Evolutionary conservation across 1,140 invertebrate genomes (phyloP).

Genomic region (Drosophila dunni): DNA sequence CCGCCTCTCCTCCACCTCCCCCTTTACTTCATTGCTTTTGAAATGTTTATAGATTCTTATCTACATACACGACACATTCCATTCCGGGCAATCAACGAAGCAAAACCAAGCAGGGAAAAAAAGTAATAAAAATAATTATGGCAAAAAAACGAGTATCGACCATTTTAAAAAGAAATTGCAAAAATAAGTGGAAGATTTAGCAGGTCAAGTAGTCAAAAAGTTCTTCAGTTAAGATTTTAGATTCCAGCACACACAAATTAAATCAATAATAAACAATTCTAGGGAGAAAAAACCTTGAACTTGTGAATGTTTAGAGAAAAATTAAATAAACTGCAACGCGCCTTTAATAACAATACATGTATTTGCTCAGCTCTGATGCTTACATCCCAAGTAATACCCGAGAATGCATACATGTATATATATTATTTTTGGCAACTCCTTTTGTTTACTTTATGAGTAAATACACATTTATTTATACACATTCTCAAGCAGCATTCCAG

Average conservation of each 20-base stretch:
- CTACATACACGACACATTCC: constrained; percentile 56
- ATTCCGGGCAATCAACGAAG: constrained; percentile 67
- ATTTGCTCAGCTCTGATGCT: constrained; percentile 4
- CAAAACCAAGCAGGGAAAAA: constrained; percentile 27
- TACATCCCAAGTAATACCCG: constrained; percentile 6
- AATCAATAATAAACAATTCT: neutral
- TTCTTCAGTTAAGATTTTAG: neutral
- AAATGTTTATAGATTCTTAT: constrained; percentile 40
- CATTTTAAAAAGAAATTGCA: constrained; percentile 17
- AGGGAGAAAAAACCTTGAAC: constrained; percentile 25
- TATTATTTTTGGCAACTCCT: constrained; percentile 6
- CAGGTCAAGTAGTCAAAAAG: constrained; percentile 1
- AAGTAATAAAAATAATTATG: constrained; percentile 36
- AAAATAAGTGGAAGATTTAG: constrained; percentile 13
- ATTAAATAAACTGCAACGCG: constrained; percentile 1
- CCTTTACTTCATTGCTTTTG: constrained; percentile 5
- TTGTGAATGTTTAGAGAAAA: constrained; percentile 8
- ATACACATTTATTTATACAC: neutral
- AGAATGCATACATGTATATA: neutral
- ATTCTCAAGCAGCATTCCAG: constrained; percentile 16
- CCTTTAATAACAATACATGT: neutral
- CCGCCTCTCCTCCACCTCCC: neutral
- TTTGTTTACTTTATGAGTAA: constrained; percentile 29
- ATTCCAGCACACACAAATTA: neutral
- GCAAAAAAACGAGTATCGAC: constrained; percentile 27